Evolutionary conservation across 2,113 vertebrate genomes (phyloP).

Genomic region (Indicator maculatus): DNA sequence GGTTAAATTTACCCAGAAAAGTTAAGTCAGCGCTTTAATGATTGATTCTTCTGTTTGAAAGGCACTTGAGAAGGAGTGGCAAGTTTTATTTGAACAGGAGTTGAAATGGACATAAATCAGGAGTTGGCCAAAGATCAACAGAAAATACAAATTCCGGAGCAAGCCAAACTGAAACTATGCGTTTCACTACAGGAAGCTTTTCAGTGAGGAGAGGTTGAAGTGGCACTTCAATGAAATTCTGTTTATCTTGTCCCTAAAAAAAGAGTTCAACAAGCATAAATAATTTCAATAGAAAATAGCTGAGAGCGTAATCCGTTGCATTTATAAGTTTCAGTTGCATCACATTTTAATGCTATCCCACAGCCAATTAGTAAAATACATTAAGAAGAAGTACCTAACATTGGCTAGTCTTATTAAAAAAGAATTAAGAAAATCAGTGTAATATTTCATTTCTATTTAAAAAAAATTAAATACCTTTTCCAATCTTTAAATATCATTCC

Average conservation of each 20-base stretch:
- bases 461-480: not conserved
- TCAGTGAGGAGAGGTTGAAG: not conserved
- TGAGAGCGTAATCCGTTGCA: not conserved
- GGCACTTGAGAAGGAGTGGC: too few species aligned
- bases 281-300: not conserved
- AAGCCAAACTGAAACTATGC: not conserved
- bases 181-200: not conserved
- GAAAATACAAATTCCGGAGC: not conserved
- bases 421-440: not conserved
- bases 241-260: not conserved
- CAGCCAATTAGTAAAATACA: not conserved
- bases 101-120: not conserved
- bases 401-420: not conserved
- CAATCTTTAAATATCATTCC: not conserved
- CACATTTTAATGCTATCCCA: not conserved
- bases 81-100: not conserved
- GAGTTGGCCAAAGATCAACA: not conserved
- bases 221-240: not conserved
- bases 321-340: not conserved
- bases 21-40: not conserved
- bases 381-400: not conserved
- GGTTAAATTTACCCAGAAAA: not conserved
- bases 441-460: not conserved
- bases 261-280: not conserved
- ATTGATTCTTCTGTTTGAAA: not conserved